Conservation (phyloP, 1,140 invertebrate species). For the Trypoxylus dichotomus region DNA sequence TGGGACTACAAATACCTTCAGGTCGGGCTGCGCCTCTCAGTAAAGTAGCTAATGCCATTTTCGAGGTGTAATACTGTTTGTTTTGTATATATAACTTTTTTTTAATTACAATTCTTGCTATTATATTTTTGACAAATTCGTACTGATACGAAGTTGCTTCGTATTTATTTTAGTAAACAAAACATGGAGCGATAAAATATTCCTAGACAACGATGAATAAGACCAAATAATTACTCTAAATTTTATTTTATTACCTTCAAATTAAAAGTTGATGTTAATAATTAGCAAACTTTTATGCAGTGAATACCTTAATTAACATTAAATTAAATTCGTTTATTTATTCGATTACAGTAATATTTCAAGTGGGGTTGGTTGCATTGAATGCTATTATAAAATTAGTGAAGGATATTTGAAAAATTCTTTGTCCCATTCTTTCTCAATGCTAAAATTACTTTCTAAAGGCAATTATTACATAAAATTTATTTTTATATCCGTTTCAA, state of each 20-base stretch:
- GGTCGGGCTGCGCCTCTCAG: conserved; percentile 14
- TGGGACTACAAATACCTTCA: neutral
- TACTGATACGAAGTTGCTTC: neutral
- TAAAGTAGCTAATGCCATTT: conserved; percentile 18
- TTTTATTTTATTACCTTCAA: no score
- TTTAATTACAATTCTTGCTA: neutral
- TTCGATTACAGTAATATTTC: no score
- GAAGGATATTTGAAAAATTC: no score
- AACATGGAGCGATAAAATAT: neutral
- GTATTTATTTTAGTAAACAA: conserved; percentile 6
- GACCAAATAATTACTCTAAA: no score
- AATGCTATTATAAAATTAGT: no score
- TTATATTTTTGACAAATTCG: neutral
- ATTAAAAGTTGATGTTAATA: neutral
- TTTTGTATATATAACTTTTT: neutral
- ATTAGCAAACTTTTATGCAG: neutral
- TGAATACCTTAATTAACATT: neutral
- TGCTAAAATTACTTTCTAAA: no score
- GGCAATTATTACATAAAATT: neutral
- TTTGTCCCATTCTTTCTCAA: no score
- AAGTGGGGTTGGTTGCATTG: no score
- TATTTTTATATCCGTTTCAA: neutral
- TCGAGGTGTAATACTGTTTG: conserved; percentile 7
- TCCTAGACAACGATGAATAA: neutral
- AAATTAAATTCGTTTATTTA: neutral